A percentile compares a stretch with the other conserved stretches of the same genome.
These are phyloP conservation scores for Fragum sueziense DNA, from an alignment of 2,888 invertebrate genomes.

Conservation along the genomic window DNA sequence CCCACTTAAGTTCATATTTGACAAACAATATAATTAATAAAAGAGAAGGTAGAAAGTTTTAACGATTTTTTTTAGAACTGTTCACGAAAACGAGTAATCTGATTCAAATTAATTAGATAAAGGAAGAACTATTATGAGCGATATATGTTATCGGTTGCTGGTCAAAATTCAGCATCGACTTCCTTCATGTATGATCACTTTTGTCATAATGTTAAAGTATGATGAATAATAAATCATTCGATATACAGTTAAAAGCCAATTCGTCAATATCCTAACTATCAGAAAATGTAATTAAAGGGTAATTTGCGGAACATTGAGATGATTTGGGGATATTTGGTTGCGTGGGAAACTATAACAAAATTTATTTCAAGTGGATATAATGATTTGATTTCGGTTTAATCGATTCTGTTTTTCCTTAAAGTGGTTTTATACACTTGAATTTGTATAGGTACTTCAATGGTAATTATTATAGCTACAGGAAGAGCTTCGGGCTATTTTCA, in stretches of 20 bases:
- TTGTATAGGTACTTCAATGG: conserved; percentile 6
- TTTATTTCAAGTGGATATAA: conserved; percentile 8
- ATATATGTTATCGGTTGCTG: no score
- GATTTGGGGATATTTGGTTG: neutral
- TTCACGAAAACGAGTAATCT: no score
- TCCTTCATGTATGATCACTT: no score
- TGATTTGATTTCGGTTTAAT: conserved; percentile 19
- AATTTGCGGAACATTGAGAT: neutral
- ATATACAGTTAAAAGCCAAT: neutral
- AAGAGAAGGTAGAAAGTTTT: no score
- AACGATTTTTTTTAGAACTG: no score
- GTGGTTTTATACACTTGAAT: neutral
- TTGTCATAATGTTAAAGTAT: no score
- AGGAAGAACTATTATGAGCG: no score
- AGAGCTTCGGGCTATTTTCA: conserved; percentile 5
- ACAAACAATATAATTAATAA: no score
- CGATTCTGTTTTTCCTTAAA: conserved; percentile 7
- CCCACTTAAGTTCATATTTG: no score
- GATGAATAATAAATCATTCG: no score
- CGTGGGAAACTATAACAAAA: conserved; percentile 14
- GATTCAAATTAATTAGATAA: no score
- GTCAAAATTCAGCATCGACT: no score
- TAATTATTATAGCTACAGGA: conserved; percentile 11
- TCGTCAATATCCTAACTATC: neutral
- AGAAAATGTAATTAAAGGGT: neutral